A percentile compares a stretch with the other conserved stretches of the same genome.
These are phyloP conservation scores for Drosophila equinoxialis DNA, from an alignment of 1,140 invertebrate species.

Conservation along the genomic window DNA sequence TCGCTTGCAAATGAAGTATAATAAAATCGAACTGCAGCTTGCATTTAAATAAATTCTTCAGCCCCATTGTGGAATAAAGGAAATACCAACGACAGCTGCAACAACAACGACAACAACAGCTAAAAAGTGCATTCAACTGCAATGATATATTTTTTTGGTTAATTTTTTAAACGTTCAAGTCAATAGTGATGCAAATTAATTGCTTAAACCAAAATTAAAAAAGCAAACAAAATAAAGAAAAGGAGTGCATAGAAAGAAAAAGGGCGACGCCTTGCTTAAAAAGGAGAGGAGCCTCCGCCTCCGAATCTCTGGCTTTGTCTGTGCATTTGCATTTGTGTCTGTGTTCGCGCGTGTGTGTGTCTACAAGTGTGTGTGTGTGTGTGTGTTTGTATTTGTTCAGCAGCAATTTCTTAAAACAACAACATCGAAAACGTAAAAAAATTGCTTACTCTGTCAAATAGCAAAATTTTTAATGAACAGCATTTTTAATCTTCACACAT, in stretches of 20 bases:
- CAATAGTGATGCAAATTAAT: neutral
- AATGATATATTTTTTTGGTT: constrained; percentile 35
- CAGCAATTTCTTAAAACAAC: neutral
- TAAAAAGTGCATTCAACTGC: constrained; percentile 66
- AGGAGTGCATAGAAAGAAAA: constrained; percentile 6
- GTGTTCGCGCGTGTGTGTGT: constrained; percentile 19
- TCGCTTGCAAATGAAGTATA: neutral
- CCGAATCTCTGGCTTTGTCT: constrained; percentile 73
- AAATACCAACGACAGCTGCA: neutral
- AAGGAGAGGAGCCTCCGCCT: constrained; percentile 56
- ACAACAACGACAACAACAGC: neutral
- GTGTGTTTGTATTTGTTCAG: constrained; percentile 28
- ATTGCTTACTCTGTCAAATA: constrained; percentile 70
- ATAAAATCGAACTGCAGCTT: neutral
- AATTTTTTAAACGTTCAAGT: constrained; percentile 3
- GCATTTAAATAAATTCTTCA: constrained; percentile 33
- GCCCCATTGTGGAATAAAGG: neutral
- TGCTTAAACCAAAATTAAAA: neutral
- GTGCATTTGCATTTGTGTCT: constrained; percentile 48
- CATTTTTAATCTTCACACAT: constrained; percentile 46
- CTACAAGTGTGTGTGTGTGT: constrained; percentile 36
- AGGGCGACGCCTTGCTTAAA: constrained; percentile 48
- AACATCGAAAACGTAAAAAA: too few species aligned
- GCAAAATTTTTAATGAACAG: constrained; percentile 50
- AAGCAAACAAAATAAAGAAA: neutral